Evolutionary conservation across 2,888 invertebrate species (phyloP).

Genomic region (Schizotus pectinicornis): DNA sequence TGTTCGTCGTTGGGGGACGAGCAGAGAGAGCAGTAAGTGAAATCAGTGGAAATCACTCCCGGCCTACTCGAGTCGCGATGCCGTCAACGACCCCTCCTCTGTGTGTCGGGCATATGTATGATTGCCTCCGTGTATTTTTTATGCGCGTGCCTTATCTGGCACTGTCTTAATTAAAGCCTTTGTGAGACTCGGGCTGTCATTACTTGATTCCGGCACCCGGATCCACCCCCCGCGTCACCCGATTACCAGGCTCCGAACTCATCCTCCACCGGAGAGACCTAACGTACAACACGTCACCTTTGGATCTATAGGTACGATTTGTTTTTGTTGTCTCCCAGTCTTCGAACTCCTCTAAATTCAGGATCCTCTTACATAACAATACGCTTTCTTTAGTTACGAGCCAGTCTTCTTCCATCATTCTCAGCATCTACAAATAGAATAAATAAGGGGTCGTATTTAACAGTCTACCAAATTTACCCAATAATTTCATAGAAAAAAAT

Average conservation of each 20-base stretch:
- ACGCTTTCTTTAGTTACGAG: too few species aligned
- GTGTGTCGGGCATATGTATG: slow-evolving; percentile 39
- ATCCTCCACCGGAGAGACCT: neutral
- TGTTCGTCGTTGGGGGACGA: slow-evolving; percentile 23
- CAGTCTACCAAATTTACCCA: too few species aligned
- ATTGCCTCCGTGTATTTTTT: slow-evolving; percentile 44
- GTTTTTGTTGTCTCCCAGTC: too few species aligned
- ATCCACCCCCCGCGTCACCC: slow-evolving; percentile 12
- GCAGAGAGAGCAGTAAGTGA: slow-evolving; percentile 30
- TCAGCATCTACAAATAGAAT: too few species aligned
- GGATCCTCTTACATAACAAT: too few species aligned
- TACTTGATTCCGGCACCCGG: slow-evolving; percentile 39
- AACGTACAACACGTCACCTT: too few species aligned
- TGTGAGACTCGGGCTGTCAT: slow-evolving; percentile 44
- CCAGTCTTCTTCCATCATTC: too few species aligned
- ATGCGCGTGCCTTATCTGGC: slow-evolving; percentile 45
- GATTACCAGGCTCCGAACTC: slow-evolving; percentile 17
- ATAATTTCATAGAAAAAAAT: too few species aligned
- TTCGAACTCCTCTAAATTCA: too few species aligned
- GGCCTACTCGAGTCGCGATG: slow-evolving; percentile 18
- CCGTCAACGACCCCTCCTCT: slow-evolving; percentile 12
- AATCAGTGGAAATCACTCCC: slow-evolving; percentile 39
- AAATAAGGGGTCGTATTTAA: too few species aligned
- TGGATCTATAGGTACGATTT: too few species aligned
- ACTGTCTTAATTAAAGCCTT: slow-evolving; percentile 49